A percentile compares a stretch with the other conserved stretches of the same genome.
Conservation (phyloP, 2,797 vertebrate species). For the Aotus griseimembra region DNA sequence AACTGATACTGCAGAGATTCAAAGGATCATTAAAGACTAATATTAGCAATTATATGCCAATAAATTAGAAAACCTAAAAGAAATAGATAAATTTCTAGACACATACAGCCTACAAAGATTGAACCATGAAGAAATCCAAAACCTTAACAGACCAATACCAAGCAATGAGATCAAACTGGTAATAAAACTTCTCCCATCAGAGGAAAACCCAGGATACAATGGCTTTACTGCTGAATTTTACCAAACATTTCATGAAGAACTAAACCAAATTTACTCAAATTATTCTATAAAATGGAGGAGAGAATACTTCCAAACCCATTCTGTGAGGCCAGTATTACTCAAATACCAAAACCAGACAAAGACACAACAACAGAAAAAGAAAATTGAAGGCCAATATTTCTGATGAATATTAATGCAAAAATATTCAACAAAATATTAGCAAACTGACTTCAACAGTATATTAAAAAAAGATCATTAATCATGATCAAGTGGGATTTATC, state of each 20-base stretch:
- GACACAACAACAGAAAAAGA: background rate
- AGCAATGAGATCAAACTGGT: background rate
- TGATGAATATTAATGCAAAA: background rate
- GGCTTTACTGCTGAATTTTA: background rate
- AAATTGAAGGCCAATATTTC: background rate
- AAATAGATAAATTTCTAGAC: background rate
- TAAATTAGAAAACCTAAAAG: background rate
- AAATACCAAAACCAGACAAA: background rate
- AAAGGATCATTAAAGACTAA: background rate
- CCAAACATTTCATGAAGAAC: background rate
- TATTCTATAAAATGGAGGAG: background rate
- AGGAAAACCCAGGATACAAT: background rate
- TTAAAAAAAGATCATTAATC: background rate
- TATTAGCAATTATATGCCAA: background rate
- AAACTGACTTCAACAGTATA: background rate
- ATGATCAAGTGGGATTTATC: background rate
- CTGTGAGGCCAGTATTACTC: background rate
- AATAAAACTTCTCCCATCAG: background rate
- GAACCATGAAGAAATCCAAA: background rate
- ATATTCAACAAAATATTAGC: background rate
- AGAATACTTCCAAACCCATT: background rate
- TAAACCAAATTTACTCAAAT: background rate
- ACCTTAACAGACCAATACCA: background rate
- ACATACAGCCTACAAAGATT: background rate
- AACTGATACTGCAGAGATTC: background rate